Base-by-base conservation (phyloP, 2,113 vertebrate genomes). In the Lophura nycthemera region DNA sequence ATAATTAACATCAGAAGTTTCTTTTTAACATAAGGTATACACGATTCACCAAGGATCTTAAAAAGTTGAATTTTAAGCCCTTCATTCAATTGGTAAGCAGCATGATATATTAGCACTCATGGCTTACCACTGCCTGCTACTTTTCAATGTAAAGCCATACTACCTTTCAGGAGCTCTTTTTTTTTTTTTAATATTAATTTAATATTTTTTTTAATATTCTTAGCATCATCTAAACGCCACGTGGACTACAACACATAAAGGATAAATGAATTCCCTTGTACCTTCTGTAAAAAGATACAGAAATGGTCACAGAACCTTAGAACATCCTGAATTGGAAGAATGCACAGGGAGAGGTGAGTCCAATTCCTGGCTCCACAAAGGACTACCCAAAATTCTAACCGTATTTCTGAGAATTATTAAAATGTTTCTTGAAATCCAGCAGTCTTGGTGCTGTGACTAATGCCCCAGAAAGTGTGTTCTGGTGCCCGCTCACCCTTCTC, bases 221-320 rank as follows among this genome's bases (percentile, higher is more conserved):
- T 42, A 42, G 42, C 42, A 89, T 65, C 42, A 78, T 80, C 43
- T 83, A 79, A 70, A 85, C 73, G 59, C 5, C 45, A 76, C 36
- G 34, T 8, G 29, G 4, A 10, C 43, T 91, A 76, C 5, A 74
- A 80, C 11, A 88, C 85, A 69, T n/a, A 75, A 0, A 77, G 25
- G 25, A 14, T 32, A 36, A 60, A 52, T 56, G 20, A 72, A 69
- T 67, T 79, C 10, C 20, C 13, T 84, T 64, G 14, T 78, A 98
- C 95, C 97, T 98, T 97, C 88, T 42, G 98, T 96, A 95, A 98
- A 98, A 95, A 96, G 40, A 38, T 56, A 97, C 88, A 67, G 96
- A 97, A 22, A 94, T 97, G 17, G 90, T 98, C 96, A 98, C 11
- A 57, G 56, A 59, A 32, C 30, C 56, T n/a, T 12, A 12, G 18